phyloP scores from a whole-genome alignment of 2,113 vertebrate genomes.

The Conger conger region DNA sequence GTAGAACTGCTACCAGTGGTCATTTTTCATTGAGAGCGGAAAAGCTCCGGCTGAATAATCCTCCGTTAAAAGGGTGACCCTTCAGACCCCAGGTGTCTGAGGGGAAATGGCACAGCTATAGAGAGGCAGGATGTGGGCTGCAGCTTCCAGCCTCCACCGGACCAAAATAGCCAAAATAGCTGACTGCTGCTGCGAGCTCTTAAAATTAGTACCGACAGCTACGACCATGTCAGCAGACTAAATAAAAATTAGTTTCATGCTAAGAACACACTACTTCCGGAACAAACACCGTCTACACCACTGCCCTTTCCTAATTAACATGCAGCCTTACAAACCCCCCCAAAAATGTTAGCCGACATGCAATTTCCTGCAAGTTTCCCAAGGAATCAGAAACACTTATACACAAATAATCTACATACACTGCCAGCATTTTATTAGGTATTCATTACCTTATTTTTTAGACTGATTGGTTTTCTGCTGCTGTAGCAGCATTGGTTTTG shows the following conservation, averaged over 20 bases:
- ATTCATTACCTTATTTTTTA: no score
- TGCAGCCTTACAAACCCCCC: neutral
- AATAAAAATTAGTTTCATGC: neutral
- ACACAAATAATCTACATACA: no score
- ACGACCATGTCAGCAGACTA: neutral
- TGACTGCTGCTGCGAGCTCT: neutral
- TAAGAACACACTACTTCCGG: neutral
- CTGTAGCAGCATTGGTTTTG: no score
- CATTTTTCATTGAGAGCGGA: neutral
- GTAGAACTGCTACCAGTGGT: neutral
- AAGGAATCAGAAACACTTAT: no score
- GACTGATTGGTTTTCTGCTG: no score
- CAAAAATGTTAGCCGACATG: neutral
- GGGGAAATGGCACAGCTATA: neutral
- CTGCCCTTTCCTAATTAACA: neutral
- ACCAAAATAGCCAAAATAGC: neutral
- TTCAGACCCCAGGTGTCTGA: neutral
- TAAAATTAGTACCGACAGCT: neutral
- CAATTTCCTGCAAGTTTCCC: no score
- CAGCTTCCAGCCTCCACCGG: neutral
- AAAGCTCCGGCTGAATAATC: neutral
- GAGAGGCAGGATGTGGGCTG: slow-evolving; percentile 8
- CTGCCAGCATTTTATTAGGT: no score
- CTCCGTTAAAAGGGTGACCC: neutral
- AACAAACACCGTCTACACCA: neutral